Base-by-base conservation (phyloP, 2,888 invertebrate genomes). In the Xestobium rufovillosum region DNA sequence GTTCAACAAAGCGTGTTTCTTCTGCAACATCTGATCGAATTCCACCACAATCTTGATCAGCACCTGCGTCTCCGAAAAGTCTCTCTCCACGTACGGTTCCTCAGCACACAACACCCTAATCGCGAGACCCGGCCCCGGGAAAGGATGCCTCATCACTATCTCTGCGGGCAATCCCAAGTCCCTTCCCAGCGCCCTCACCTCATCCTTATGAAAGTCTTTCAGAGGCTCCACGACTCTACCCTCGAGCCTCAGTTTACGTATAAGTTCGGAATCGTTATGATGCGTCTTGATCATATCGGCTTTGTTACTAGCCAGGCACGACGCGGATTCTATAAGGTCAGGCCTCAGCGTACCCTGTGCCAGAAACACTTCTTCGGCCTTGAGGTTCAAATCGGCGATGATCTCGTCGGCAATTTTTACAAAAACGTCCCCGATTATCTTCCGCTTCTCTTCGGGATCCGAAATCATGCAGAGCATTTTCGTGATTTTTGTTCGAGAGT, bases 221-320 rank as follows among this genome's bases (percentile, higher is more conserved):
- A 98, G 72, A n/a, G 98, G 98, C 66, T 98, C 98, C 8, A 98
- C 85, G 12, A 98, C 95, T 36, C 90, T 19, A 19, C 23, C 23
- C 23, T 19, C 6, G n/a, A 19, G n/a, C 51, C 89, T 69, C 52
- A 77, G 72, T 43, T 65, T 63, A 39, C 95, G 72, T 38, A 98
- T 92, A 38, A 97, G 73, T 60, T 91, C 92, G 8, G 94, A 95
- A 68, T 99, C 98, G 66, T 99, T 98, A 73, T 98, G 98, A 67
- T 99, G 98, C 14, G 98, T 98, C 71, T 98, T 98, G 60, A 98
- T 98, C 15, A 86, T 86, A 56, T 94, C 90, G 1, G 98, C 98
- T 69, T 88, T 88, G 52, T 65, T 73, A 50, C 86, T 92, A n/a
- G 53, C 64, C 55, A 91, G 59, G 41, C 75, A 66, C 2, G 94